Conservation (phyloP, 2,113 vertebrate genomes). For the Nestor notabilis region DNA sequence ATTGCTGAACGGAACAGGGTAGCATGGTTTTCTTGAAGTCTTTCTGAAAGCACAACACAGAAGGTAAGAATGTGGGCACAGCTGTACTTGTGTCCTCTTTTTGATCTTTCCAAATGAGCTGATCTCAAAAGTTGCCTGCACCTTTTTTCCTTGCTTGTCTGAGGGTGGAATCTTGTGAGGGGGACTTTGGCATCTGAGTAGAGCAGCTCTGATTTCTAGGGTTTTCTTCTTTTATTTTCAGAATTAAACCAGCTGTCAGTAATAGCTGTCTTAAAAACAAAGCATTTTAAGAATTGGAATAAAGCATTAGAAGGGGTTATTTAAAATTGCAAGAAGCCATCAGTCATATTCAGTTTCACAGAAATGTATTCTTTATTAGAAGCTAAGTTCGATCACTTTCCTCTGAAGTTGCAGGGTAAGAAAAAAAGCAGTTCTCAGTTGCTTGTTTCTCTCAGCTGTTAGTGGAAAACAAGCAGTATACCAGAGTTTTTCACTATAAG, state of each 20-base stretch:
- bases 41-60: background rate
- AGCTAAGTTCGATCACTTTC: background rate
- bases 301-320: background rate
- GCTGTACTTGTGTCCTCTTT: background rate
- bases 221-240: background rate
- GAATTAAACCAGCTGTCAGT: background rate
- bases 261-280: background rate
- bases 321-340: background rate
- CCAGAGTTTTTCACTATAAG: background rate
- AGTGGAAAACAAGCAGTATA: background rate
- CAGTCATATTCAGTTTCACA: background rate
- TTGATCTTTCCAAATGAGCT: background rate
- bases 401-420: background rate
- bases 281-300: background rate
- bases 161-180: background rate
- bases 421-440: background rate
- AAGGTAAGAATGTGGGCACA: background rate
- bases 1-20: background rate
- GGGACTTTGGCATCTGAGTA: background rate
- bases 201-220: background rate
- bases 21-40: background rate
- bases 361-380: background rate
- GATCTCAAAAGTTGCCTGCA: background rate
- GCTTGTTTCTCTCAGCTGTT: background rate
- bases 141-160: background rate